Conservation (phyloP, 2,113 vertebrate genomes). For the Apus apus region DNA sequence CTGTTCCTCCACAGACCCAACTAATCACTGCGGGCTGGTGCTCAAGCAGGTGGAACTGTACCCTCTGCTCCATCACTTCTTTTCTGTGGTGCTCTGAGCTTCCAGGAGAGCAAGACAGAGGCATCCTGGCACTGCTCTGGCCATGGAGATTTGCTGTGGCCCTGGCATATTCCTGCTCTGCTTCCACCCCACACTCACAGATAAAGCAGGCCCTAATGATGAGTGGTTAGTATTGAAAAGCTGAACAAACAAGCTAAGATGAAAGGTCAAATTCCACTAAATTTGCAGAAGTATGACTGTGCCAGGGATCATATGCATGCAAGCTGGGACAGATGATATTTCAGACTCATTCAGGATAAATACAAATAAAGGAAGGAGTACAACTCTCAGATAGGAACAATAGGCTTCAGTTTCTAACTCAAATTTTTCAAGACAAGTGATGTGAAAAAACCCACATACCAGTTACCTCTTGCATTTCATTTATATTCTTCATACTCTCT, state of each 20-base stretch:
- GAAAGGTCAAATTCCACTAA: background rate
- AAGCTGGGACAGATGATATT: background rate
- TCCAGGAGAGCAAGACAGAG: background rate
- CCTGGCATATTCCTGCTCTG: background rate
- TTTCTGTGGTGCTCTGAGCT: background rate
- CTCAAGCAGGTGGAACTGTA: background rate
- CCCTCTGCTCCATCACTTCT: background rate
- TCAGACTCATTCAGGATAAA: background rate
- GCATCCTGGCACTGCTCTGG: accelerated
- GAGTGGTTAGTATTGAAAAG: background rate
- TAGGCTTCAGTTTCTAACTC: background rate
- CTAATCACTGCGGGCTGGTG: background rate
- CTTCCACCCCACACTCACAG: background rate
- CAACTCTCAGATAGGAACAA: background rate
- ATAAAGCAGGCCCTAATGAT: background rate
- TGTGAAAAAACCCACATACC: accelerated
- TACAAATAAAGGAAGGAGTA: background rate
- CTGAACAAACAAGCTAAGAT: background rate
- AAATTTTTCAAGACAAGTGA: background rate
- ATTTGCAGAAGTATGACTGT: background rate
- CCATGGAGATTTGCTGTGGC: accelerated
- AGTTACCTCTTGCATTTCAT: background rate
- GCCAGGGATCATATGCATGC: background rate
- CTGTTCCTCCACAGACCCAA: accelerated
- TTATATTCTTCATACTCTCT: background rate